Base-by-base conservation (phyloP, 2,113 vertebrate species). In the Periophthalmus modestus region DNA sequence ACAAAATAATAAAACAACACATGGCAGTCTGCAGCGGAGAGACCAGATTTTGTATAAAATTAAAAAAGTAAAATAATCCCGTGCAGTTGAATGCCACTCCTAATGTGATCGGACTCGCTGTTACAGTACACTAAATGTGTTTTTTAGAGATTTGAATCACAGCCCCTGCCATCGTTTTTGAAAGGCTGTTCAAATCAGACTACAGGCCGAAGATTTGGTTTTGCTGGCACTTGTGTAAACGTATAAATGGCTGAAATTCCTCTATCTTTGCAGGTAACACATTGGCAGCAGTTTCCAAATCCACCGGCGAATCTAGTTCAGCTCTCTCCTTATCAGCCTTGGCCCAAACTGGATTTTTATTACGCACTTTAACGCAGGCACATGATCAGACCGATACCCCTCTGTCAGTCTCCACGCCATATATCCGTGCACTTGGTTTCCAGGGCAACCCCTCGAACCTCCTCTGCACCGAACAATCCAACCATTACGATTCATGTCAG, bases 371-470 rank as follows among this genome's bases (percentile, higher is more conserved):
- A 73, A 89, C 92, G 88, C 80, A 66, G 47, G 90, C 83, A 1
- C 89, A 66, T 14, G 70, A 86, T 52, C 73, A 24, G 0, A 83
- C 79, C 0, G 82, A 92, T 72, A 89, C 80, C 19, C 80, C 87
- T 0, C 75, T 95, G 28, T 81, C 23, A 0, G 81, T 95, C 3
- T 72, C 81, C 13, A 86, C 69, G 21, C 81, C 85, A 7, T 88
- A 85, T 62, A 88, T 95, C 80, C 88, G 28, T 1, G 76, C 85
- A 0, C 59, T 83, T 47, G 93, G 89, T 33, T 89, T 91, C 50
- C 87, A 79, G 1, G 91, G 91, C 19, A 71, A 90, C 66, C 91
- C 93, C 2, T 74, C 85, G 5, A 43, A 91, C 58, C 90, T 95
- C 9, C 89, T 93, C 62, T 94, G 93, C 77, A 65, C 81, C 0